These are phyloP conservation scores for Holothuria scabra DNA, from an alignment of 53 echinoderm and acorn worm species.

Conservation along the genomic window DNA sequence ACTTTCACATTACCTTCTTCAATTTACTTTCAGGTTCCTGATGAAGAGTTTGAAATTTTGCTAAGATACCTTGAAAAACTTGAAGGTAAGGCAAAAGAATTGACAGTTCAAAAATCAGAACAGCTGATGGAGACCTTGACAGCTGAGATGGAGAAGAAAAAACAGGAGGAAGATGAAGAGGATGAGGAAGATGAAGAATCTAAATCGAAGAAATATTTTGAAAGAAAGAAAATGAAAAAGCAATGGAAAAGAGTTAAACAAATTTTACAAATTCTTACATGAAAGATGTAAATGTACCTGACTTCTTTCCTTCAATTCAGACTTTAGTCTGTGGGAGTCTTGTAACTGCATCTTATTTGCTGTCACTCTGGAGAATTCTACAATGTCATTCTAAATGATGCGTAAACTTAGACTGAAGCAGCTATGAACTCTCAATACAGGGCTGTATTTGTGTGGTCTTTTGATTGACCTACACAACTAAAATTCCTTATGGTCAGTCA, in stretches of 20 bases:
- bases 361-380: too few relatives aligned
- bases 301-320: too few relatives aligned
- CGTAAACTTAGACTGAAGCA: too few relatives aligned
- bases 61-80: conserved; percentile 21
- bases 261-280: conserved; percentile 10
- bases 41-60: conserved; percentile 23
- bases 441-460: too few relatives aligned
- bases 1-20: too few relatives aligned
- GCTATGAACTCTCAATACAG: too few relatives aligned
- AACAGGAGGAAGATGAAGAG: neutral
- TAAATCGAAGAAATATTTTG: neutral
- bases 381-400: too few relatives aligned
- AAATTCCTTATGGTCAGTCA: too few relatives aligned
- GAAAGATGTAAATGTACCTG: too few relatives aligned
- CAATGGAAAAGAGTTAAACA: conserved; percentile 23
- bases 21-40: neutral
- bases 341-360: too few relatives aligned
- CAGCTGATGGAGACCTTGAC: neutral
- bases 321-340: too few relatives aligned
- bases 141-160: neutral
- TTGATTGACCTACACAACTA: too few relatives aligned
- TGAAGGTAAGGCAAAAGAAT: conserved; percentile 12
- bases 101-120: conserved; percentile 13
- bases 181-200: neutral
- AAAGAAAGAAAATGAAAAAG: conserved; percentile 14